Conservation (phyloP, 2,113 vertebrate species). For the Rhabdornis inornatus region DNA sequence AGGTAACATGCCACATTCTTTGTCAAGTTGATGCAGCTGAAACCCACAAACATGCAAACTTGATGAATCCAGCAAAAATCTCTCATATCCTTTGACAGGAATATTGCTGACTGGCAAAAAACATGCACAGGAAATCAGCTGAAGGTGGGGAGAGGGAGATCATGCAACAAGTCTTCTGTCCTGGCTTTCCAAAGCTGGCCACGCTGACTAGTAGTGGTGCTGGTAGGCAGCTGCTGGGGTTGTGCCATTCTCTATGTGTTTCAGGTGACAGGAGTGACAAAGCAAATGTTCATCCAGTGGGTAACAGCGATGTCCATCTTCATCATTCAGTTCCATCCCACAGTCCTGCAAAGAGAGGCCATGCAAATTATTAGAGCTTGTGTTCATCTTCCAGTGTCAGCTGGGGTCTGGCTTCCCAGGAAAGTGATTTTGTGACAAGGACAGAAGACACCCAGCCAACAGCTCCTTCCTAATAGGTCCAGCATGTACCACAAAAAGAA, state of each 20-base stretch:
- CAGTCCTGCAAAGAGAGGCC: slow-evolving; percentile 80
- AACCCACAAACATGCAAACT: not conserved
- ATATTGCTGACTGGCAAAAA: not conserved
- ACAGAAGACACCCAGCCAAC: not conserved
- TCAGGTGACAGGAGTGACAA: slow-evolving; percentile 91
- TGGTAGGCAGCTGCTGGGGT: slow-evolving; percentile 65
- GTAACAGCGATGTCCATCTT: slow-evolving; percentile 94
- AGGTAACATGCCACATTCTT: not conserved
- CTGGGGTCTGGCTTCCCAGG: not conserved
- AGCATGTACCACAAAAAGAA: not conserved
- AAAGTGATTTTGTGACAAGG: not conserved
- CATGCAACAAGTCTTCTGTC: not conserved
- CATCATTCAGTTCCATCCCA: slow-evolving; percentile 89
- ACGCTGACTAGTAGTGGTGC: slow-evolving; percentile 60
- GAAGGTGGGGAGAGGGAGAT: not conserved
- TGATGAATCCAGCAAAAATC: not conserved
- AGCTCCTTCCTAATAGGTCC: not conserved
- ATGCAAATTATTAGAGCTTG: not conserved
- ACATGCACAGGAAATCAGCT: not conserved
- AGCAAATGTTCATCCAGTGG: slow-evolving; percentile 89
- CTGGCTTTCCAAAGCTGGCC: not conserved
- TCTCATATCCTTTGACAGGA: not conserved
- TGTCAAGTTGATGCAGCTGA: not conserved
- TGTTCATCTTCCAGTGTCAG: not conserved
- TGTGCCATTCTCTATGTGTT: slow-evolving; percentile 82